Conservation (phyloP, 2,888 invertebrate species). For the Dorcus hopei region DNA sequence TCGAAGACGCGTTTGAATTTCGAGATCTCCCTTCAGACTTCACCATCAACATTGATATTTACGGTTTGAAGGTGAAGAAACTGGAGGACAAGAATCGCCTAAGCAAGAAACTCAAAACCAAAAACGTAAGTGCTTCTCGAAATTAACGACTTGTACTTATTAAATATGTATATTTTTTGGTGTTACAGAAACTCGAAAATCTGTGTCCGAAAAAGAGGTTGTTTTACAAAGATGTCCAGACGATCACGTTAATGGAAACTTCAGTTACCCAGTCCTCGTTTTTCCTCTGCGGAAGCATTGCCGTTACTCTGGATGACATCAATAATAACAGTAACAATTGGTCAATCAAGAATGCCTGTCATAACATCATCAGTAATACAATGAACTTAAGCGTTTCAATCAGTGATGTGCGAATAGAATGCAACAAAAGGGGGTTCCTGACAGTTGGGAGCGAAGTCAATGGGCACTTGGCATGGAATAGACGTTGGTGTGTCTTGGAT, state of each 20-base stretch:
- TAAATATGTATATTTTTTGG: not conserved
- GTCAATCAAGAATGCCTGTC: conserved; percentile 22
- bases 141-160: not conserved
- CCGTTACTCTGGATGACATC: not conserved
- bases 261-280: not conserved
- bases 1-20: conserved; percentile 39
- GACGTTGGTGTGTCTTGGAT: conserved; percentile 54
- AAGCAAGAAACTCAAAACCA: conserved; percentile 23
- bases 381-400: conserved; percentile 21
- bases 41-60: conserved; percentile 50
- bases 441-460: conserved; percentile 49
- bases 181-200: not conserved
- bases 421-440: conserved; percentile 50
- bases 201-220: conserved; percentile 6
- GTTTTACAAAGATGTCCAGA: conserved; percentile 19
- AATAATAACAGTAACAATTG: conserved; percentile 8
- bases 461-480: conserved; percentile 52
- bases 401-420: conserved; percentile 33
- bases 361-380: conserved; percentile 31
- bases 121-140: not conserved
- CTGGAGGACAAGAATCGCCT: conserved; percentile 38
- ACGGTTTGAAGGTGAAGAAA: conserved; percentile 31
- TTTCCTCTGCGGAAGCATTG: not conserved
- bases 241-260: conserved; percentile 11
- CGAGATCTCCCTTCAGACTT: conserved; percentile 42